Evolutionary conservation across 1,140 invertebrate genomes (phyloP).

Genomic region (Ridgeia piscesae): DNA sequence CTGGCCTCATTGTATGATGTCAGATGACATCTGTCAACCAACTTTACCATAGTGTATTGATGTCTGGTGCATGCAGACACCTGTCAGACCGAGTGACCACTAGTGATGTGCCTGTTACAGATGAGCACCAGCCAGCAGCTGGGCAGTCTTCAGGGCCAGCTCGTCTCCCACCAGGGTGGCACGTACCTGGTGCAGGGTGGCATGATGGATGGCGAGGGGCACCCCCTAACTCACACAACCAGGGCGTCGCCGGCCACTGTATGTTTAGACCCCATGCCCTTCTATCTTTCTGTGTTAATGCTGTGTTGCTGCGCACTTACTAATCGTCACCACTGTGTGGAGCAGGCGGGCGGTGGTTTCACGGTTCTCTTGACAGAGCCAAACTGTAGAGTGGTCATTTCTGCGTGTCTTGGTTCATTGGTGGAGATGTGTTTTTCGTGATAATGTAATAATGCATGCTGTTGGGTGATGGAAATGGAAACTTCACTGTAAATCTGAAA

Average conservation of each 20-base stretch:
- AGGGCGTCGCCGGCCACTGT: constrained; percentile 86
- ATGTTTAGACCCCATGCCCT: constrained; percentile 59
- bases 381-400: not conserved
- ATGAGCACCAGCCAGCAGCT: constrained; percentile 29
- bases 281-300: not conserved
- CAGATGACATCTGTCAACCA: no score
- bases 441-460: not conserved
- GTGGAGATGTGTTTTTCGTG: not conserved
- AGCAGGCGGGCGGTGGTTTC: not conserved
- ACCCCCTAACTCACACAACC: constrained; percentile 75
- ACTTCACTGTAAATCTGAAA: not conserved
- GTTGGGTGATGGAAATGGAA: not conserved
- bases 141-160: constrained; percentile 54
- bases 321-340: not conserved
- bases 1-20: no score
- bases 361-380: not conserved
- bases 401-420: not conserved
- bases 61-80: not conserved
- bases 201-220: constrained; percentile 63
- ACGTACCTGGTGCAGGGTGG: constrained; percentile 70
- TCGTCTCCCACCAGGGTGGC: constrained; percentile 58
- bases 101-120: not conserved
- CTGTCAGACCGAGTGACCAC: not conserved
- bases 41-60: no score
- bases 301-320: not conserved